phyloP scores from a whole-genome alignment of 2,113 vertebrate species.

The Microcebus tavaratra region DNA sequence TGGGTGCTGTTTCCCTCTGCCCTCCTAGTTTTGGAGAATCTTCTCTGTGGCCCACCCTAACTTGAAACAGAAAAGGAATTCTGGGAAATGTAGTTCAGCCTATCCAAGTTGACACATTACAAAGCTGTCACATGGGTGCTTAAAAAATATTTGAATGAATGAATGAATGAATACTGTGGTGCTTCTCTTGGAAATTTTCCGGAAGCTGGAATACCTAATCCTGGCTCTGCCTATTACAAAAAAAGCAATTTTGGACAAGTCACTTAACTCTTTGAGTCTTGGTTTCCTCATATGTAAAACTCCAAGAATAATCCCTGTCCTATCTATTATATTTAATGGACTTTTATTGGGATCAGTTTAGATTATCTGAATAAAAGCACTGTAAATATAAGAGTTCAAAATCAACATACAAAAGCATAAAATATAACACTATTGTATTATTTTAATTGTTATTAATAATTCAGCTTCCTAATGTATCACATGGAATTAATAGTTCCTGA shows the following conservation, averaged over 20 bases:
- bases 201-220: neutral
- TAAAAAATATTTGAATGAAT: neutral
- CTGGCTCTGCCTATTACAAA: neutral
- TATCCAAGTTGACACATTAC: neutral
- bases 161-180: neutral
- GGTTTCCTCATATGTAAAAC: neutral
- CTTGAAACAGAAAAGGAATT: neutral
- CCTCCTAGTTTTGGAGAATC: neutral
- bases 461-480: neutral
- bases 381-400: neutral
- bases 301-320: neutral
- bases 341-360: neutral
- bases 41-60: neutral
- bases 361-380: slow-evolving; percentile 25
- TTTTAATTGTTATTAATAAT: slow-evolving; percentile 50
- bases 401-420: neutral
- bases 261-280: neutral
- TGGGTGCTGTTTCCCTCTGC: neutral
- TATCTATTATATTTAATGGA: neutral
- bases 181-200: neutral
- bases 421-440: neutral
- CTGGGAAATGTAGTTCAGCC: neutral
- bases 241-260: neutral
- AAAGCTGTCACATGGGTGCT: neutral
- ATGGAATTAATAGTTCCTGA: neutral